Percentiles rank a stretch among this genome's conserved stretches.
These are phyloP conservation scores for Listrodromus nycthemerus DNA, from an alignment of 2,888 invertebrate species.

Conservation along the genomic window DNA sequence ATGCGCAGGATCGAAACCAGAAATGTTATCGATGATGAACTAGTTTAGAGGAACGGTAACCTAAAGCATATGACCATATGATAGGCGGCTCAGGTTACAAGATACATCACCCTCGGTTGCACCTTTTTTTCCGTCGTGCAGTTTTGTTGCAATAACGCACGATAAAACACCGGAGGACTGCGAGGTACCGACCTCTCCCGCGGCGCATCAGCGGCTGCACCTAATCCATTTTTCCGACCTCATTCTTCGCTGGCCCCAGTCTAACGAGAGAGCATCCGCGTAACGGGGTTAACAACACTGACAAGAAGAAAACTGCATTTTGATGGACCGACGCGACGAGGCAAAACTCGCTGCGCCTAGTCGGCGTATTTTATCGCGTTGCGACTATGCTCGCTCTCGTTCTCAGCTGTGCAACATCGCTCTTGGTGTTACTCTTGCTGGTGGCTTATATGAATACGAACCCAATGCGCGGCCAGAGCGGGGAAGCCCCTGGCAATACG, in stretches of 20 bases:
- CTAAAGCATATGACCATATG: conserved; percentile 32
- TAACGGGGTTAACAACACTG: conserved; percentile 74
- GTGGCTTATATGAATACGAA: conserved; percentile 24
- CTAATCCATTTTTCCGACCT: conserved; percentile 77
- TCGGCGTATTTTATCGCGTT: conserved; percentile 2
- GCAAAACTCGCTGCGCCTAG: conserved; percentile 41
- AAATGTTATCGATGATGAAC: conserved; percentile 8
- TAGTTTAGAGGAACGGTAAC: background rate
- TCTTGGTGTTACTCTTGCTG: conserved; percentile 51
- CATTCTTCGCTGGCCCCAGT: conserved; percentile 63
- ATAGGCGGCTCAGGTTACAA: conserved; percentile 19
- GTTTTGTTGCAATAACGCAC: conserved; percentile 24
- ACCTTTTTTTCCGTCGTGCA: conserved; percentile 33
- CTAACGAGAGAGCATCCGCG: conserved; percentile 72
- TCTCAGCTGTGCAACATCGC: conserved; percentile 13
- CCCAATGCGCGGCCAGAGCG: background rate
- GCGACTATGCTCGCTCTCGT: conserved; percentile 24
- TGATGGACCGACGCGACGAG: conserved; percentile 68
- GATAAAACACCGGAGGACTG: conserved; percentile 18
- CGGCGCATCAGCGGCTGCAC: conserved; percentile 60
- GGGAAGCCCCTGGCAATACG: conserved; percentile 35
- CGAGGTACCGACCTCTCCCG: background rate
- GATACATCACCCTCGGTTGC: conserved; percentile 16
- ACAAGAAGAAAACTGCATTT: conserved; percentile 75
- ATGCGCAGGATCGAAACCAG: background rate